Conservation (phyloP, 2,113 vertebrate genomes). For the Bujurquina vittata region DNA sequence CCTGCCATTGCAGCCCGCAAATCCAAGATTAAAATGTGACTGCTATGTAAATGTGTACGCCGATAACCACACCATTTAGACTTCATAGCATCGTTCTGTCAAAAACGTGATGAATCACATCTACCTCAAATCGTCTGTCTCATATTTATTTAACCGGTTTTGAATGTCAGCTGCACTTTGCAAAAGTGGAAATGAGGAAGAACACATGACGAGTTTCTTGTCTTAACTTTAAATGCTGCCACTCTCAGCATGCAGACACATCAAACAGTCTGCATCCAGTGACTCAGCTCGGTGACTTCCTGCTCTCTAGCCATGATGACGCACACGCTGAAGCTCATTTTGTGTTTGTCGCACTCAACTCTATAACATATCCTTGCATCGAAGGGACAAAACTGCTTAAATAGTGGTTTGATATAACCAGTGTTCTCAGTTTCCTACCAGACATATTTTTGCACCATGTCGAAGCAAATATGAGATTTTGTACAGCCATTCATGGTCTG, state of each 20-base stretch:
- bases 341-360: conserved; percentile 4
- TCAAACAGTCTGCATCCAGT: conserved; percentile 21
- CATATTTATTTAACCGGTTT: neutral
- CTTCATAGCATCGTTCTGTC: neutral
- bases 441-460: neutral
- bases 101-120: neutral
- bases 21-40: conserved; percentile 7
- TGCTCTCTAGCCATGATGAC: conserved; percentile 21
- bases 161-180: conserved; percentile 13
- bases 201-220: neutral
- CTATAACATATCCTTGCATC: neutral
- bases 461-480: neutral
- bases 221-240: neutral
- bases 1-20: neutral
- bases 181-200: neutral
- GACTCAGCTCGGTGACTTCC: conserved; percentile 42
- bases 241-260: conserved; percentile 4
- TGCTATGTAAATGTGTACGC: conserved; percentile 1
- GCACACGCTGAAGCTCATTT: conserved; percentile 2
- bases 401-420: conserved; percentile 3
- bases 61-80: neutral
- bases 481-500: neutral
- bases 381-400: neutral
- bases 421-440: neutral
- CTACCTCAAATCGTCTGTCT: neutral